phyloP scores from a whole-genome alignment of 2,888 invertebrate genomes.

The Meiosimyza decipiens region DNA sequence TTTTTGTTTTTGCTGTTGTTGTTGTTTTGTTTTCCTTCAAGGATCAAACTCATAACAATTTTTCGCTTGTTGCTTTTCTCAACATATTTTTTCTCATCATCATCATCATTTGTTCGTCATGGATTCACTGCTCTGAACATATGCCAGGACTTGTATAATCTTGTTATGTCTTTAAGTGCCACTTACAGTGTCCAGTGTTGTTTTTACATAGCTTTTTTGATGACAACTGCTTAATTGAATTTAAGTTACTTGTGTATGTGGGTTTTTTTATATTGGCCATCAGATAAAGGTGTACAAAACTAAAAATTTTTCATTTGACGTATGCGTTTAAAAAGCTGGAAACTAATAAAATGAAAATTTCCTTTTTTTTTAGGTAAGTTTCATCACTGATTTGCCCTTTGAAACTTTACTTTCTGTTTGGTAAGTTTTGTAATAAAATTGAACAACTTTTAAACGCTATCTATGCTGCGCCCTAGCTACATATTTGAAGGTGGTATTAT shows the following conservation, averaged over 20 bases:
- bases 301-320: too few species aligned
- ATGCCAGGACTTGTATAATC: not conserved
- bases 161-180: not conserved
- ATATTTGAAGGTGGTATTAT: too few species aligned
- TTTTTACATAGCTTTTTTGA: constrained; percentile 15
- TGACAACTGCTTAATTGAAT: constrained; percentile 27
- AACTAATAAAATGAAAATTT: not conserved
- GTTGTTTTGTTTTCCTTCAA: constrained; percentile 38
- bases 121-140: not conserved
- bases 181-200: constrained; percentile 10
- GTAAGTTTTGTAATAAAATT: constrained; percentile 31
- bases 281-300: too few species aligned
- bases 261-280: constrained; percentile 8
- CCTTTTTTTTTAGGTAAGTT: constrained; percentile 56
- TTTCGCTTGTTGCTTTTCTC: constrained; percentile 55
- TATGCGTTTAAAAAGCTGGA: too few species aligned
- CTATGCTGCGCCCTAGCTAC: too few species aligned
- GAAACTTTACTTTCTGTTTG: not conserved
- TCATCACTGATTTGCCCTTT: not conserved
- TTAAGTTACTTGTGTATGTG: not conserved
- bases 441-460: too few species aligned
- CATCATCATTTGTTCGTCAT: not conserved
- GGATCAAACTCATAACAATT: constrained; percentile 53
- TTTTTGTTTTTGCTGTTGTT: constrained; percentile 46
- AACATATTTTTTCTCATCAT: constrained; percentile 41